phyloP scores from a whole-genome alignment of 2,113 vertebrate genomes.

The Cyanoderma ruficeps region DNA sequence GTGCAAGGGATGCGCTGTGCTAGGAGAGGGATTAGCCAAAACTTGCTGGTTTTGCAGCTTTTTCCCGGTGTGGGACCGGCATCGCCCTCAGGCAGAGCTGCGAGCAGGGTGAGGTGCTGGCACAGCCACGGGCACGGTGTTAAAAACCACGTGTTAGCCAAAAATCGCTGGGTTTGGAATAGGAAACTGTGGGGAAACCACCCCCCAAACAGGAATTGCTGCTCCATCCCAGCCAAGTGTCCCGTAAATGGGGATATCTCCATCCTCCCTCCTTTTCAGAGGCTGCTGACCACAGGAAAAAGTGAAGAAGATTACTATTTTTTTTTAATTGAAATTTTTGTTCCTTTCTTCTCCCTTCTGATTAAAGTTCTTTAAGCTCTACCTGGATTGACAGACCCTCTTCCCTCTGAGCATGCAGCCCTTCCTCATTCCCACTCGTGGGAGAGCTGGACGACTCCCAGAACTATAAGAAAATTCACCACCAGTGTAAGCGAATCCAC shows the following conservation, averaged over 20 bases:
- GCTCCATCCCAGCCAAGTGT: neutral
- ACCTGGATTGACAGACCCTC: neutral
- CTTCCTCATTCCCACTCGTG: neutral
- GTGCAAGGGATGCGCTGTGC: neutral
- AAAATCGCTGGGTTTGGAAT: neutral
- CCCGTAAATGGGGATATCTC: accelerated
- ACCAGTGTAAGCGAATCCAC: neutral
- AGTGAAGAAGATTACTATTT: neutral
- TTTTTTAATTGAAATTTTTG: neutral
- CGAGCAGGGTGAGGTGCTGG: neutral
- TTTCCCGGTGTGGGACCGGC: accelerated
- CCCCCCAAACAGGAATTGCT: neutral
- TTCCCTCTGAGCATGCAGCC: accelerated
- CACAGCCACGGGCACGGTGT: accelerated
- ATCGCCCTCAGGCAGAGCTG: neutral
- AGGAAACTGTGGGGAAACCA: accelerated
- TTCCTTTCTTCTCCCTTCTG: neutral
- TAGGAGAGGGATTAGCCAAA: constrained; percentile 36
- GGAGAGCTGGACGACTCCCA: neutral
- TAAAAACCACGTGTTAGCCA: neutral
- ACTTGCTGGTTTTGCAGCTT: neutral
- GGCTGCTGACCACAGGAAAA: neutral
- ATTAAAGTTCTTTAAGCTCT: neutral
- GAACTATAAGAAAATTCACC: neutral
- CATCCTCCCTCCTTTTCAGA: neutral